Evolutionary conservation across 2,113 vertebrate genomes (phyloP).

Genomic region (Prunella fulvescens): DNA sequence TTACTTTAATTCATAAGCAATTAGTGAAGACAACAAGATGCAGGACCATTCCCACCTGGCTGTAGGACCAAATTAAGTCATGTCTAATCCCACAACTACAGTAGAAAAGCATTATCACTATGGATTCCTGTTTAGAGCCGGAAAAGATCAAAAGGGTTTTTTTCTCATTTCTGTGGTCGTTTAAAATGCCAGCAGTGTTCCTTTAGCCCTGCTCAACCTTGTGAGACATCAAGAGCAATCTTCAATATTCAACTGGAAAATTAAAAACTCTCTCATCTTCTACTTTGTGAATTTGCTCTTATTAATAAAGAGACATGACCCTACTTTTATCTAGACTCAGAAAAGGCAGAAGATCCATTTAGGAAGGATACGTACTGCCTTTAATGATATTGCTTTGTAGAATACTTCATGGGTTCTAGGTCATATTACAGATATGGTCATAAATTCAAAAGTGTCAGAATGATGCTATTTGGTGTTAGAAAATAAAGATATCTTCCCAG

Average conservation of each 20-base stretch:
- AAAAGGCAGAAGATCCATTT: not conserved
- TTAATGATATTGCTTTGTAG: not conserved
- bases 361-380: not conserved
- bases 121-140: not conserved
- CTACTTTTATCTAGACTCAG: not conserved
- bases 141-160: not conserved
- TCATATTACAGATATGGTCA: not conserved
- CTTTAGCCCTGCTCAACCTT: not conserved
- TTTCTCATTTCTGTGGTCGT: not conserved
- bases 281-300: not conserved
- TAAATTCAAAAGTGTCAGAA: not conserved
- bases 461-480: not conserved
- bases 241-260: constrained; percentile 26
- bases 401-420: not conserved
- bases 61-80: not conserved
- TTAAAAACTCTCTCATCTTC: constrained; percentile 40
- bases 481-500: not conserved
- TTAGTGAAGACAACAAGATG: not conserved
- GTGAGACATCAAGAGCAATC: constrained; percentile 28
- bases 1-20: not conserved
- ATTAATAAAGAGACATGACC: not conserved
- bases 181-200: not conserved
- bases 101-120: not conserved
- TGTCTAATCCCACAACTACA: not conserved
- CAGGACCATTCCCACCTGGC: not conserved